Conservation (phyloP, 1,140 invertebrate species). For the Proales similis region DNA sequence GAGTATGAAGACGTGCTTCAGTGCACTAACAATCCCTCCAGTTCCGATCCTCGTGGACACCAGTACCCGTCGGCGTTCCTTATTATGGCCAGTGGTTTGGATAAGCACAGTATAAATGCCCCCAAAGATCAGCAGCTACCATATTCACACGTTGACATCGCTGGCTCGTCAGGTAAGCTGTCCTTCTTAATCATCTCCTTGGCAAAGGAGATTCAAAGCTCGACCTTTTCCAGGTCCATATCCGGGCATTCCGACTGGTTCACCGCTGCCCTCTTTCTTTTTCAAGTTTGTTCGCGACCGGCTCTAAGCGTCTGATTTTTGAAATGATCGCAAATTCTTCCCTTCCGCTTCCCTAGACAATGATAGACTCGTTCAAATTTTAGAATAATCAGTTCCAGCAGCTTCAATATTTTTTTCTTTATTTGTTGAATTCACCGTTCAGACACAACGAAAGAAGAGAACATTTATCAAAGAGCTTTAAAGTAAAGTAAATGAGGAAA, state of each 20-base stretch:
- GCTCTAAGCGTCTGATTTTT: no score
- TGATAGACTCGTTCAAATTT: no score
- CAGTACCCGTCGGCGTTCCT: conserved; percentile 82
- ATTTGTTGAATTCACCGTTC: no score
- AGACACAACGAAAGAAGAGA: no score
- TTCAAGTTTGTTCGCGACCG: conserved; percentile 27
- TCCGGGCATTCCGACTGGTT: conserved; percentile 25
- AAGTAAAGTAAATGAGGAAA: no score
- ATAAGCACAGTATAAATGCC: conserved; percentile 57
- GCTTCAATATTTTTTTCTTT: no score
- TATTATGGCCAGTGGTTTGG: conserved; percentile 72
- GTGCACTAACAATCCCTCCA: conserved; percentile 64
- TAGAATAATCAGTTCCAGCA: no score
- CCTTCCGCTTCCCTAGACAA: no score
- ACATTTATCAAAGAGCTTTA: no score
- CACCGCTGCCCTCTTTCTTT: conserved; percentile 26
- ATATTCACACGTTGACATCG: conserved; percentile 37
- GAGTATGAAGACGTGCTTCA: conserved; percentile 84
- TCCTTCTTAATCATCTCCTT: no score
- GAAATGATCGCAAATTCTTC: no score
- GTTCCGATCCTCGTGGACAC: conserved; percentile 67
- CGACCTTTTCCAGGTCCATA: conserved; percentile 27
- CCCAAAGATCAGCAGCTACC: conserved; percentile 2
- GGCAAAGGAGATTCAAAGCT: no score
- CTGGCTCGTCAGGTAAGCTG: conserved; percentile 1